Base-by-base conservation (phyloP, 92 coral and sea anemone genomes). In the Paramuricea clavata region DNA sequence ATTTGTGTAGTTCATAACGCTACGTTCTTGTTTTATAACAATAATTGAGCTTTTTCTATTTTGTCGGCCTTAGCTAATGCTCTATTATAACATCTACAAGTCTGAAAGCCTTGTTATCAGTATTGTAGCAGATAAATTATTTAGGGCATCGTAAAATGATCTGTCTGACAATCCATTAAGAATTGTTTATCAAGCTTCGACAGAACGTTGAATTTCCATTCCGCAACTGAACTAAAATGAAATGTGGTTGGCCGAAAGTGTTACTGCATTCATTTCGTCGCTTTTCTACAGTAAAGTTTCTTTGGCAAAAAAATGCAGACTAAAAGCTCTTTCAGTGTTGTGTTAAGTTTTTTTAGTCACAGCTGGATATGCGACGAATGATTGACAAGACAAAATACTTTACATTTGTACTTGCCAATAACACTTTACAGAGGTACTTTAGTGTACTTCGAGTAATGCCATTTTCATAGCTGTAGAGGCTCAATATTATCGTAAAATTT, bases 81-180 rank as follows among this genome's bases (percentile, higher is more conserved):
- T 6, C 2, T 16, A 27, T 2, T n/a, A n/a, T n/a, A n/a, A n/a
- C n/a, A n/a, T n/a, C n/a, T n/a, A n/a, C n/a, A 0, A 1, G 21
- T 11, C 41, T 27, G 72, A 65, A 31, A 65, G 22, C 3, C 72
- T 12, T 65, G 35, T 65, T 65, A 13, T 27, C 21, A 31, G 72
- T 28, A 65, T 65, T 2, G 28, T 65, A 27, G 21, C 72, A 33
- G 72, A 27, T 65, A 65, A 65, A 65, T 65, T 28, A 65, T 65
- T 65, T 60, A 65, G 21, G n/a, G 6, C 9, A 65, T 65, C 21
- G 22, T 27, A 31, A 65, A 16, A 65, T 31, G 16, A 65, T 65
- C 35, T 65, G 36, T 65, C 72, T 65, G 21, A 39, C 31, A 27
- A 65, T 4, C 39, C 23, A 65, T 65, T 65, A 27, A n/a, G n/a